These are phyloP conservation scores for Prionace glauca DNA, from an alignment of 2,797 vertebrate species.

Conservation along the genomic window DNA sequence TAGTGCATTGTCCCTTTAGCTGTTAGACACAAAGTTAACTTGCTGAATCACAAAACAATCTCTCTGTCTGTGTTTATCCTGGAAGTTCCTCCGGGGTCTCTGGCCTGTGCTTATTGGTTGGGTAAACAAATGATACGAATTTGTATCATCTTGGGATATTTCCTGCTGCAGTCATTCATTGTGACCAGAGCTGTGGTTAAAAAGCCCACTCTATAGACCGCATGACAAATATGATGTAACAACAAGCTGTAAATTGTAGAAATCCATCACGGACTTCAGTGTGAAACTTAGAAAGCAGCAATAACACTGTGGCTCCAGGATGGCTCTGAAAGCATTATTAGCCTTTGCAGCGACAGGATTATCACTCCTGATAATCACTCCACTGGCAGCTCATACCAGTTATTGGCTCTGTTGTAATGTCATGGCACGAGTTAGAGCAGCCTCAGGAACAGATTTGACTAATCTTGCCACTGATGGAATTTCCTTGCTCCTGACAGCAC, in stretches of 20 bases:
- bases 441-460: background rate
- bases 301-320: background rate
- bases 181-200: background rate
- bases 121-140: background rate
- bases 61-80: background rate
- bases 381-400: background rate
- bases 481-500: background rate
- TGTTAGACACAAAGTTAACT: background rate
- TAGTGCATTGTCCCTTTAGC: background rate
- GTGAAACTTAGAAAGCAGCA: background rate
- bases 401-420: background rate
- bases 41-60: background rate
- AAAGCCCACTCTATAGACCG: background rate
- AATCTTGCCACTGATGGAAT: background rate
- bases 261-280: conserved; percentile 8
- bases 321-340: background rate
- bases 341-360: background rate
- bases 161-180: background rate
- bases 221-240: background rate
- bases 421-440: background rate
- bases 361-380: conserved; percentile 3
- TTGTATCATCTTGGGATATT: background rate
- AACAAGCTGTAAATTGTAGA: too few species aligned
- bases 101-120: background rate
- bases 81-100: background rate